These are phyloP conservation scores for Caerostris darwini DNA, from an alignment of 1,140 invertebrate species.

Conservation along the genomic window DNA sequence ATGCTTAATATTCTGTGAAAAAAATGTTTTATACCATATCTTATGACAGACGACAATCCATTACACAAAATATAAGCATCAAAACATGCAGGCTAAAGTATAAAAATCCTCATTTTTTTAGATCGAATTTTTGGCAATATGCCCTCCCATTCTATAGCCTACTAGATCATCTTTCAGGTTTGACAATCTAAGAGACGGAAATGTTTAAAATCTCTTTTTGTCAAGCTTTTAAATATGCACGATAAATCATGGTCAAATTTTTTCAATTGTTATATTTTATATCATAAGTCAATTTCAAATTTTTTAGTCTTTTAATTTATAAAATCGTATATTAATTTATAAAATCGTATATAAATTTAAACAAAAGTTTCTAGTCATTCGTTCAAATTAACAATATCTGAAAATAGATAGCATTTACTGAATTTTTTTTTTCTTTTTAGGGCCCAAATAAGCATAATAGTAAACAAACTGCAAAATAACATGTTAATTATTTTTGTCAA, in stretches of 20 bases:
- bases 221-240: neutral
- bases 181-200: neutral
- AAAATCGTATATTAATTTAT: too few relatives aligned
- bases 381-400: too few relatives aligned
- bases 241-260: neutral
- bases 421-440: too few relatives aligned
- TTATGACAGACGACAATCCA: slow-evolving; percentile 51
- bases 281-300: too few relatives aligned
- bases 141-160: slow-evolving; percentile 14
- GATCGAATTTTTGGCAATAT: neutral
- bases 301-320: too few relatives aligned
- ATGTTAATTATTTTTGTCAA: too few relatives aligned
- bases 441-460: too few relatives aligned
- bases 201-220: neutral
- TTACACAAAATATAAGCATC: slow-evolving; percentile 26
- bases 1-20: slow-evolving; percentile 45
- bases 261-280: neutral
- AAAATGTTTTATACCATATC: slow-evolving; percentile 36
- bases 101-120: slow-evolving; percentile 8
- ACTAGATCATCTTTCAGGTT: slow-evolving; percentile 3
- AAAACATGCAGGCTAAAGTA: slow-evolving; percentile 9
- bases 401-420: too few relatives aligned
- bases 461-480: too few relatives aligned
- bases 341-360: too few relatives aligned
- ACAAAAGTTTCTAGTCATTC: too few relatives aligned